Evolutionary conservation across 2,888 invertebrate genomes (phyloP), one percentile per base, ranked within the genome.

Genomic region (Ctenicera cuprea): DNA sequence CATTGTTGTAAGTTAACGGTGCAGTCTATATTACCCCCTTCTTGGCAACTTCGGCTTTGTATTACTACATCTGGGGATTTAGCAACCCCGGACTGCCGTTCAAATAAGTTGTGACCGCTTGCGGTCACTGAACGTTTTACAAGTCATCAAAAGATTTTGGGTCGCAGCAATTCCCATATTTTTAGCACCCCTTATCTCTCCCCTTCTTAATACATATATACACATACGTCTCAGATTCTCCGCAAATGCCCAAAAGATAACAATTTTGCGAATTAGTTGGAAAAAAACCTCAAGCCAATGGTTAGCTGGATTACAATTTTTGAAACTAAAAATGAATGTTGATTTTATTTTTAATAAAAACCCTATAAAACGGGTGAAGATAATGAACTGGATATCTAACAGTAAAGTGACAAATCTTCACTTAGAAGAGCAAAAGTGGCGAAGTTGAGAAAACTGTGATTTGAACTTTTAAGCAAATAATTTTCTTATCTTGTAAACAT

Each of bases 31-130:
- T 59, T 57, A 30, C 20, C 62, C 62, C 48, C 43, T 71, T 71
- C 71, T 71, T 71, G 71, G 52, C 59, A 64, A 57, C 57, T 71
- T 71, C 26, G 71, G 65, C 71, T 71, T 71, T 71, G 65, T 71
- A 64, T 65, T 69, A 64, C 41, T 65, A 52, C 71, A 63, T 62
- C 64, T 63, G 71, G 64, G 71, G 65, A 63, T 63, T 71, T 71
- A 45, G 30, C 57, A 50, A 43, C 63, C 54, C 71, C 30, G 14
- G 48, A 43, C 71, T 65, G 54, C 45, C 65, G 59, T 63, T 71
- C 65, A 71, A 54, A 59, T 71, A 65, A 71, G 57, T 71, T 71
- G 71, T 59, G 65, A 45, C 71, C 37, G 54, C 59, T 71, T 65
- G 68, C 45, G 71, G 57, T 50, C 65, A 50, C 50, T 20, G 52